Conservation (phyloP, 2,888 invertebrate species). For the Coelinius sp. region DNA sequence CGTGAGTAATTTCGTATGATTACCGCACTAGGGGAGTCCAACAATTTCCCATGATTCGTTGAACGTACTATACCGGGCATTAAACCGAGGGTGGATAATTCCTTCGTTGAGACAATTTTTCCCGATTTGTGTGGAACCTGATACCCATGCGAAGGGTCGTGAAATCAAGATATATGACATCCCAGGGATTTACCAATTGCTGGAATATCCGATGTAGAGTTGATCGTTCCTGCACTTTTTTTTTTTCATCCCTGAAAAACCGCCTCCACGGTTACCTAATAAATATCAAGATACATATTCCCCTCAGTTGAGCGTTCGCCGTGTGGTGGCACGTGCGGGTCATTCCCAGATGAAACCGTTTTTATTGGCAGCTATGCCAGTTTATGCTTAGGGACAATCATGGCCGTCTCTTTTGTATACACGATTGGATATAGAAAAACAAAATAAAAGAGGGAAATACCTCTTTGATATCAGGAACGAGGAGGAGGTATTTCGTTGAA, state of each 20-base stretch:
- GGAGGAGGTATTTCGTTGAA: conserved; percentile 43
- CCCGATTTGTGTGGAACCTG: conserved; percentile 70
- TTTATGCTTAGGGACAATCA: conserved; percentile 60
- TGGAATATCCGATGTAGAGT: conserved; percentile 22
- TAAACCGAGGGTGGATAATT: too few species aligned
- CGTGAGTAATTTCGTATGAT: conserved; percentile 67
- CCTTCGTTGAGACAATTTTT: conserved; percentile 45
- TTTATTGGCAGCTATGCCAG: conserved; percentile 62
- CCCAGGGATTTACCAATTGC: conserved; percentile 45
- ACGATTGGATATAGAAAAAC: conserved; percentile 40
- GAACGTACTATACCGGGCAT: background rate
- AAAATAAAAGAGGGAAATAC: background rate
- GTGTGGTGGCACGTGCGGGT: conserved; percentile 55
- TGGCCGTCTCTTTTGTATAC: conserved; percentile 44
- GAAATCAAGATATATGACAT: conserved; percentile 69
- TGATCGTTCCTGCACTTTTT: conserved; percentile 11
- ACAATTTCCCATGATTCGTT: conserved; percentile 9
- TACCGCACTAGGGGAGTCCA: conserved; percentile 45
- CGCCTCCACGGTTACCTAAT: conserved; percentile 53
- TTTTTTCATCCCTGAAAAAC: background rate
- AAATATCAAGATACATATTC: conserved; percentile 58
- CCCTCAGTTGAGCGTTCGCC: conserved; percentile 34
- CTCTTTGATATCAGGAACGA: background rate
- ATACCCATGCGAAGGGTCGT: conserved; percentile 69
- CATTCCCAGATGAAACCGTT: conserved; percentile 62